Base-by-base conservation (phyloP, 2,888 invertebrate genomes). In the Amiota mariae region DNA sequence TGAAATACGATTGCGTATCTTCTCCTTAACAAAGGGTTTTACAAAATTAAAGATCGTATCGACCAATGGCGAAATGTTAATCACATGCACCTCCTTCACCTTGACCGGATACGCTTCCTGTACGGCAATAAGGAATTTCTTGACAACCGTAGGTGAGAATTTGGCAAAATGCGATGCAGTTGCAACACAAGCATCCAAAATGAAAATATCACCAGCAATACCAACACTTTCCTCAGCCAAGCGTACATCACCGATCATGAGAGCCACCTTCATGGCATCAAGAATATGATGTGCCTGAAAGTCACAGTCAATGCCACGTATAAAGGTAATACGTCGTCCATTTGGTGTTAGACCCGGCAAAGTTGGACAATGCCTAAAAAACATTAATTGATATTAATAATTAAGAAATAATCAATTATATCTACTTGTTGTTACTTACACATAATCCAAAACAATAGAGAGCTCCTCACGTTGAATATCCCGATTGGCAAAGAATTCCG, bases 41-140 rank as follows among this genome's bases (percentile, higher is more conserved):
- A 95, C 95, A 89, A 96, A 95, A 87, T 94, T 95, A 81, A 95
- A 93, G 78, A 96, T 96, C 76, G 95, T 95, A 87, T 96, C 96
- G 49, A 96, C 95, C 54, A 96, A 89, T 0, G 96, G 95, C 1
- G 95, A 95, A 4, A 95, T 94, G 87, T 96, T 96, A 85, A 96
- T 93, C 1, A 96, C 94, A 87, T 96, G 96, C 47, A 96, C 95
- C 90, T 95, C 95, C 90, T 96, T 96, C 83, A 96, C 91, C 88
- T 96, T 96, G 0, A 96, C 96, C 8, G 96, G 96, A 88, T 96
- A 96, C 6, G 96, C 96, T 91, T 96, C 96, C 92, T 95, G 95
- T 18, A 96, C 95, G 88, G 95, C 95, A 76, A 95, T 94, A 83
- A 96, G 91, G 91, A 96, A 96, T 90, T 96, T 96, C 91, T 95